Evolutionary conservation across 2,888 invertebrate genomes (phyloP).

Genomic region (Frankliniella intonsa): DNA sequence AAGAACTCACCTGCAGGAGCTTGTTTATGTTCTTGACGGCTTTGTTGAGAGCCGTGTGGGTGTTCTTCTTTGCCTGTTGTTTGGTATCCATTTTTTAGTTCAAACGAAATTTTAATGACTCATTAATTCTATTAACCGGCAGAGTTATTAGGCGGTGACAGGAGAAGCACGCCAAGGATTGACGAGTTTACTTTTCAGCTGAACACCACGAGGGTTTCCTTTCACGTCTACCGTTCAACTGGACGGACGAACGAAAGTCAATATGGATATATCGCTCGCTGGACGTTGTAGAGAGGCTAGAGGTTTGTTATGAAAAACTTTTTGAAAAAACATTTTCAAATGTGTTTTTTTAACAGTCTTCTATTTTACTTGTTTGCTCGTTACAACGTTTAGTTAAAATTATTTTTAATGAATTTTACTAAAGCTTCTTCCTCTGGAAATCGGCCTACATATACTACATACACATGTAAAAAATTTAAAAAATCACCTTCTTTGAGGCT

Average conservation of each 20-base stretch:
- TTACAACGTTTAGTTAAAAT: no score
- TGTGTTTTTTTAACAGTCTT: no score
- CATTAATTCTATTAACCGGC: no score
- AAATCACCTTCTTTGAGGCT: no score
- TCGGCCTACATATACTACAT: no score
- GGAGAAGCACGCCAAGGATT: background rate
- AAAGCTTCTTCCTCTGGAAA: no score
- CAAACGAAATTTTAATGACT: background rate
- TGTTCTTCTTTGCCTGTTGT: background rate
- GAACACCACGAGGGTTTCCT: background rate
- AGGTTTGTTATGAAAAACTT: background rate
- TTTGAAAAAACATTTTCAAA: background rate
- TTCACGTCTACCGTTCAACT: slow-evolving; percentile 38
- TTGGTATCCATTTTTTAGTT: background rate
- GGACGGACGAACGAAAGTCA: background rate
- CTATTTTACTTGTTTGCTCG: no score
- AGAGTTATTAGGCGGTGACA: no score
- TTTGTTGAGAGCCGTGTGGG: background rate
- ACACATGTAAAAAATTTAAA: no score
- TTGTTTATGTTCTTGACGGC: background rate
- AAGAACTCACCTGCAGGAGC: background rate
- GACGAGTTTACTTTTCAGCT: background rate
- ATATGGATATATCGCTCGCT: no score
- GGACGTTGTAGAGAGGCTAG: no score
- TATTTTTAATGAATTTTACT: no score